Evolutionary conservation across 1,140 invertebrate genomes (phyloP).

Genomic region (Drosophila sechellia): DNA sequence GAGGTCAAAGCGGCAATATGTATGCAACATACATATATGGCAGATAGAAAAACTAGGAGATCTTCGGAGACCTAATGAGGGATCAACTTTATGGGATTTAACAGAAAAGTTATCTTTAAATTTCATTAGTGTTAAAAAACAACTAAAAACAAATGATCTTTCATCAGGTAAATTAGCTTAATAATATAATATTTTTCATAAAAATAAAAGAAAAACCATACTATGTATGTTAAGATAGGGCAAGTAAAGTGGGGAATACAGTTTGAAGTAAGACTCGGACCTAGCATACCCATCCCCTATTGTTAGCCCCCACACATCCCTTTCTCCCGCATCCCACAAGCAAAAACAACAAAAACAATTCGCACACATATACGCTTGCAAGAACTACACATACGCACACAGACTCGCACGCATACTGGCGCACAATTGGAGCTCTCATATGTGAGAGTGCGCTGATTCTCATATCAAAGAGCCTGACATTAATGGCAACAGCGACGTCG

Average conservation of each 20-base stretch:
- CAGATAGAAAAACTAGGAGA: constrained; percentile 5
- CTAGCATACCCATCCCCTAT: background rate
- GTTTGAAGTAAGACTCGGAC: constrained; percentile 1
- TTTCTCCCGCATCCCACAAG: background rate
- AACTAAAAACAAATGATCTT: too few species aligned
- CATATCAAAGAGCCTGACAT: constrained; percentile 65
- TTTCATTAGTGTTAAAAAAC: too few species aligned
- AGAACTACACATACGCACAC: constrained; percentile 2
- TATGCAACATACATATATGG: constrained; percentile 4
- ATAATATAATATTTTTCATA: too few species aligned
- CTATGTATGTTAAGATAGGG: too few species aligned
- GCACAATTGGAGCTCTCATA: constrained; percentile 25
- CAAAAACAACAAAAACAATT: constrained; percentile 45
- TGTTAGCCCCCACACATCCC: background rate
- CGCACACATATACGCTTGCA: constrained; percentile 26
- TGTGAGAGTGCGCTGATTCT: constrained; percentile 49
- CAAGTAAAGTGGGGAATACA: too few species aligned
- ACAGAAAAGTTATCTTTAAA: too few species aligned
- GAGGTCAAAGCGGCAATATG: constrained; percentile 57
- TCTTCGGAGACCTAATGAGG: background rate
- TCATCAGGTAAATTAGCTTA: too few species aligned
- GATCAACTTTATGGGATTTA: background rate
- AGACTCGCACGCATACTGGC: background rate
- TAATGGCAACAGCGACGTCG: constrained; percentile 61
- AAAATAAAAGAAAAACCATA: too few species aligned